Conservation (phyloP, 2,888 invertebrate genomes). For the Drosophila antonietae region DNA sequence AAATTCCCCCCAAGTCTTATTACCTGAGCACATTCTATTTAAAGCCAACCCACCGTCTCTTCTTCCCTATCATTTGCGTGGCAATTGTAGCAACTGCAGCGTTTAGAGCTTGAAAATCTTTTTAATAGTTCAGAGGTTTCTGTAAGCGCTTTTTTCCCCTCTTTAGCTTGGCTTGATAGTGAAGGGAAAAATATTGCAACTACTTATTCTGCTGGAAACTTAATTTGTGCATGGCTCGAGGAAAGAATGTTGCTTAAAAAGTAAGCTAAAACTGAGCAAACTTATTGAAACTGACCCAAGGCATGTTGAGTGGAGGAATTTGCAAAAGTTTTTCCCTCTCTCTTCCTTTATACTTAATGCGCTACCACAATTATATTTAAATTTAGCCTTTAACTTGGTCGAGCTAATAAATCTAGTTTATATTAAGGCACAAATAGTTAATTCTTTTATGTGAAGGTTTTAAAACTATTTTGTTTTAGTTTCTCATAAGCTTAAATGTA, state of each 20-base stretch:
- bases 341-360: background rate
- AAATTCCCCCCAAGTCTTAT: conserved; percentile 15
- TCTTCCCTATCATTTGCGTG: conserved; percentile 11
- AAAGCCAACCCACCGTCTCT: conserved; percentile 11
- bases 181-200: background rate
- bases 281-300: background rate
- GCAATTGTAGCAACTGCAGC: conserved; percentile 20
- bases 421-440: background rate
- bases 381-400: too few relatives aligned
- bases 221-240: conserved; percentile 3
- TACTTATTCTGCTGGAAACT: conserved; percentile 11
- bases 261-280: background rate
- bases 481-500: too few relatives aligned
- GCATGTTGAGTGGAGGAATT: background rate
- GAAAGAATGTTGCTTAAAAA: background rate
- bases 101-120: conserved; percentile 14
- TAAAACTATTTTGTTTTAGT: background rate
- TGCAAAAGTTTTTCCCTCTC: background rate
- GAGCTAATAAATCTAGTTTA: background rate
- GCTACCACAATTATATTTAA: too few relatives aligned
- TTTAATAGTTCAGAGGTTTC: conserved; percentile 8
- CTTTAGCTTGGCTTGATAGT: background rate
- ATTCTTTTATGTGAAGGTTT: background rate
- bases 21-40: conserved; percentile 30
- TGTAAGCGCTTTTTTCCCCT: conserved; percentile 4